These are phyloP conservation scores for Pyrochroa serraticornis DNA, from an alignment of 2,888 invertebrate species.

Conservation along the genomic window DNA sequence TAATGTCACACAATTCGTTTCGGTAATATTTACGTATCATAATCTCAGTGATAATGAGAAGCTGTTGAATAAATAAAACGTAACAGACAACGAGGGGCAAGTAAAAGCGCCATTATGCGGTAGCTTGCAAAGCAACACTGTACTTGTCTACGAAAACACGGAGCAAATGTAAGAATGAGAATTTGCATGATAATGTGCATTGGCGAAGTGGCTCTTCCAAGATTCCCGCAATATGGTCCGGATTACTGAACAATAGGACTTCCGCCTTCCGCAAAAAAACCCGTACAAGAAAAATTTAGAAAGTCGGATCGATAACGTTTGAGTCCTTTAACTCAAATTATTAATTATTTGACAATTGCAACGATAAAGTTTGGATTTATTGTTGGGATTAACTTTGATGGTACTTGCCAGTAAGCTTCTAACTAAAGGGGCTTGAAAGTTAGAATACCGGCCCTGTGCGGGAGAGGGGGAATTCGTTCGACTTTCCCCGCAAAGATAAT, in stretches of 20 bases:
- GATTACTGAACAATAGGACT: constrained; percentile 23
- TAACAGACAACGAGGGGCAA: constrained; percentile 39
- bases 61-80: constrained; percentile 42
- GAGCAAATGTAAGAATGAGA: constrained; percentile 56
- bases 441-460: background rate
- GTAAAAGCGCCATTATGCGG: constrained; percentile 49
- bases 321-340: background rate
- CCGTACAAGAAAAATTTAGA: constrained; percentile 2
- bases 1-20: constrained; percentile 15
- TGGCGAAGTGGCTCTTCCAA: constrained; percentile 50
- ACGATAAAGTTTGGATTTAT: too few relatives aligned
- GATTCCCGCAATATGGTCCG: constrained; percentile 29
- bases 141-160: constrained; percentile 56
- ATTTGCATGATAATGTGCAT: constrained; percentile 58
- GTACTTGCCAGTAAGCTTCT: too few relatives aligned
- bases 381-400: too few relatives aligned
- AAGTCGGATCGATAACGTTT: background rate
- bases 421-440: background rate
- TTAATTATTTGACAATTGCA: too few relatives aligned
- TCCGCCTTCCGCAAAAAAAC: constrained; percentile 3
- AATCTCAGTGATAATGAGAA: constrained; percentile 46
- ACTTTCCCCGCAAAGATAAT: constrained; percentile 1
- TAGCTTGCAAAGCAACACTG: constrained; percentile 48
- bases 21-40: constrained; percentile 38
- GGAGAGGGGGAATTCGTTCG: background rate